These are phyloP conservation scores for Andrena cerasifolii DNA, from an alignment of 1,140 invertebrate species.

Conservation along the genomic window DNA sequence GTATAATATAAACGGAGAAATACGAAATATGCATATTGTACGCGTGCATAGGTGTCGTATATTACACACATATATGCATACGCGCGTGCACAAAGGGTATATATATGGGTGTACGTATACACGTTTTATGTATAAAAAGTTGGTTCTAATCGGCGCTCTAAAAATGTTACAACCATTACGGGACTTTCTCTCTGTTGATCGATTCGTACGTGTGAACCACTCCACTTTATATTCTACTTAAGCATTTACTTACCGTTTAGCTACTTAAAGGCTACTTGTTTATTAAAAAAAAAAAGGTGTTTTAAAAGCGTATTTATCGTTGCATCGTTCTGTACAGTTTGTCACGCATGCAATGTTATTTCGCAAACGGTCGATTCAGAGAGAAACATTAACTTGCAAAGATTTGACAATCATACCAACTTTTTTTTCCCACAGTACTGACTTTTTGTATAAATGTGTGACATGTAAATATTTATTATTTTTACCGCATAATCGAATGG, in stretches of 20 bases:
- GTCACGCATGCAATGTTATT: neutral
- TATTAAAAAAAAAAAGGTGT: neutral
- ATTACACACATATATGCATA: conserved; percentile 1
- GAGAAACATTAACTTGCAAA: conserved; percentile 60
- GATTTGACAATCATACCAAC: conserved; percentile 76
- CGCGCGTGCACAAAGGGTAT: conserved; percentile 6
- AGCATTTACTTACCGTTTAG: neutral
- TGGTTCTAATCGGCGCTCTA: conserved; percentile 19
- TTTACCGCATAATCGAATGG: conserved; percentile 71
- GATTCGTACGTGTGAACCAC: neutral
- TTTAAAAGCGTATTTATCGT: neutral
- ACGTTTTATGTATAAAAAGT: conserved; percentile 26
- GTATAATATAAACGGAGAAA: conserved; percentile 3
- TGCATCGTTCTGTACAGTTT: neutral
- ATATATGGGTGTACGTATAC: conserved; percentile 12
- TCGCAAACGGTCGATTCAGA: conserved; percentile 32
- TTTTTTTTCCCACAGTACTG: conserved; percentile 73
- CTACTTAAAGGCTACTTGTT: neutral
- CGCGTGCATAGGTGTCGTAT: conserved; percentile 7
- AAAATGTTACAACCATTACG: conserved; percentile 24
- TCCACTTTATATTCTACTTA: neutral
- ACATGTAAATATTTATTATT: conserved; percentile 81
- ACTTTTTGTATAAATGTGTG: conserved; percentile 73
- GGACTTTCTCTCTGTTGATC: conserved; percentile 47
- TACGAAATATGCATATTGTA: conserved; percentile 1